A percentile compares a stretch with the other conserved stretches of the same genome.
Evolutionary conservation across 2,113 vertebrate species (phyloP).

Genomic region (Elephas maximus): DNA sequence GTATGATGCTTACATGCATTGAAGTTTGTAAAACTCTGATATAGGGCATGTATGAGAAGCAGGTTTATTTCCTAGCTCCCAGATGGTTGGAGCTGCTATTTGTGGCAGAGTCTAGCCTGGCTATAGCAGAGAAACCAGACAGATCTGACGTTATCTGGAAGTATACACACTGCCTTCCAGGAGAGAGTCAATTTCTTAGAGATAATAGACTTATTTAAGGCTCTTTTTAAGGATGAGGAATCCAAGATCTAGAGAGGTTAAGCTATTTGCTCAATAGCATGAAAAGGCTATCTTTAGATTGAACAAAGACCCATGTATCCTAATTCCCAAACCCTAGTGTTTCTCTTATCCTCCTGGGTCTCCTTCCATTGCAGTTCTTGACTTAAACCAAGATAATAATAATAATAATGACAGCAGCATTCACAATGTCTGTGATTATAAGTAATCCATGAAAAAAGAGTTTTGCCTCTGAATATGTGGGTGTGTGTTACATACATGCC

Average conservation of each 20-base stretch:
- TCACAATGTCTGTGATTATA: background rate
- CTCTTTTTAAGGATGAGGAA: constrained; percentile 39
- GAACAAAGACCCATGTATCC: background rate
- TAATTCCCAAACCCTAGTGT: background rate
- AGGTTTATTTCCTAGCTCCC: constrained; percentile 67
- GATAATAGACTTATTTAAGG: constrained; percentile 70
- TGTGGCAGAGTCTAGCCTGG: constrained; percentile 57
- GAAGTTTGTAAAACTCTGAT: constrained; percentile 33
- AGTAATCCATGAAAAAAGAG: background rate
- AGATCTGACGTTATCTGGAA: constrained; percentile 72
- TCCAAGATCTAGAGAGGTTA: constrained; percentile 61
- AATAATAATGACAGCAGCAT: background rate
- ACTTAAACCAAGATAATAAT: constrained; percentile 45
- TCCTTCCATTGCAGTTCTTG: background rate
- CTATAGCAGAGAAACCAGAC: constrained; percentile 63
- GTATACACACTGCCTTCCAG: constrained; percentile 67
- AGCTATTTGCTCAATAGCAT: constrained; percentile 42
- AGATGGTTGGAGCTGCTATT: constrained; percentile 71
- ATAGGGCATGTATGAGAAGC: constrained; percentile 51
- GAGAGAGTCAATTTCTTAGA: constrained; percentile 73
- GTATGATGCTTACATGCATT: constrained; percentile 10
- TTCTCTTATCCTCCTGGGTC: background rate
- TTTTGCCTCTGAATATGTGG: background rate
- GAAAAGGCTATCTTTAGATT: constrained; percentile 41
- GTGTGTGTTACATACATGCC: background rate